Conservation (phyloP, 2,888 invertebrate species). For the Isoperla grammatica region DNA sequence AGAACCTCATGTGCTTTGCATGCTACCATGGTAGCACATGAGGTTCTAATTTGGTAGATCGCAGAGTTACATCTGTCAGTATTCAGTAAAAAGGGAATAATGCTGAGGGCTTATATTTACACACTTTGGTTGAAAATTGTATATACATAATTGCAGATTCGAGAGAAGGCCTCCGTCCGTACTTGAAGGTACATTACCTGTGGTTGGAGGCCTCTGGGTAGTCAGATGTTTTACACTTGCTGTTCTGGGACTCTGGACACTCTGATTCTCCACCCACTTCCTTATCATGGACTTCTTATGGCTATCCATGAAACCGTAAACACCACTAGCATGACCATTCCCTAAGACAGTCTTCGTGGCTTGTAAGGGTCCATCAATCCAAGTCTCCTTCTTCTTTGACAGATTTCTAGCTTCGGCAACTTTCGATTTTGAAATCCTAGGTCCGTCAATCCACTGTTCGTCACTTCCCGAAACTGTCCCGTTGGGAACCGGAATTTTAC, state of each 20-base stretch:
- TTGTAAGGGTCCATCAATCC: constrained; percentile 94
- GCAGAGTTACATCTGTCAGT: too few relatives aligned
- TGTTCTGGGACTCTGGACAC: constrained; percentile 62
- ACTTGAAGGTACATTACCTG: too few relatives aligned
- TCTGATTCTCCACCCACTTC: constrained; percentile 90
- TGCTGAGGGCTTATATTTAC: too few relatives aligned
- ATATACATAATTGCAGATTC: too few relatives aligned
- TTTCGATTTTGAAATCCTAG: constrained; percentile 77
- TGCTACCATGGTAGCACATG: too few relatives aligned
- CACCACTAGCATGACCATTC: constrained; percentile 48
- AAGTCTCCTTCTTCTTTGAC: constrained; percentile 80
- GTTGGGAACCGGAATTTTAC: constrained; percentile 21
- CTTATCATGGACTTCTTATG: constrained; percentile 91
- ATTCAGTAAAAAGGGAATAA: too few relatives aligned
- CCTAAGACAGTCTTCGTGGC: constrained; percentile 45
- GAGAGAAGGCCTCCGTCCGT: too few relatives aligned
- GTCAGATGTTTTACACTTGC: constrained; percentile 19
- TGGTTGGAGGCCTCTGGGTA: constrained; percentile 22
- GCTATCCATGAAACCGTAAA: constrained; percentile 87
- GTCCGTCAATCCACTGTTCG: constrained; percentile 97
- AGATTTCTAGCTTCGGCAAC: constrained; percentile 72
- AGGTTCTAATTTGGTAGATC: too few relatives aligned
- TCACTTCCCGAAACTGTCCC: constrained; percentile 55
- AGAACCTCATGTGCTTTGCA: too few relatives aligned
- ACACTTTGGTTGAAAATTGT: too few relatives aligned